Conservation (phyloP, 2,888 invertebrate genomes). For the Synergus itoensis region DNA sequence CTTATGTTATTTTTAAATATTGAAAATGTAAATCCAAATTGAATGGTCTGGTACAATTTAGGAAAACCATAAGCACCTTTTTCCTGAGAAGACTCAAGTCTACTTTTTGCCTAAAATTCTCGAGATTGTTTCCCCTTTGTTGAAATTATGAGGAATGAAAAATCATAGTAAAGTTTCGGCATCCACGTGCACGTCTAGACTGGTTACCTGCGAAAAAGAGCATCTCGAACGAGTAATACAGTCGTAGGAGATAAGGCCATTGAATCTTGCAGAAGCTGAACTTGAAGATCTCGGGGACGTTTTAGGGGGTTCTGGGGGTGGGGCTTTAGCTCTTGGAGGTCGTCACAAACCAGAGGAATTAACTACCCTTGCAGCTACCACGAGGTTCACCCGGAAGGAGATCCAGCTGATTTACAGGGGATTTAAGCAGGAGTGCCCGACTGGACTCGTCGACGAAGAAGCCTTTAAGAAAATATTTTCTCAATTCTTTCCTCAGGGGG, state of each 20-base stretch:
- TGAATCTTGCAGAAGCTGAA: constrained; percentile 84
- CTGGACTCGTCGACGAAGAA: constrained; percentile 92
- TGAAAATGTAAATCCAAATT: not conserved
- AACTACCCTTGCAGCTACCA: constrained; percentile 86
- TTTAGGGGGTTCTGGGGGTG: constrained; percentile 74
- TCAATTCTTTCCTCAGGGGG: constrained; percentile 94
- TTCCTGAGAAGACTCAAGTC: not conserved
- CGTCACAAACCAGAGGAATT: constrained; percentile 91
- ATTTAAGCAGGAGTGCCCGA: constrained; percentile 93
- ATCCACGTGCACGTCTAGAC: constrained; percentile 56
- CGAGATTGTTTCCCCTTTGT: not conserved
- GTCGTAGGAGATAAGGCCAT: constrained; percentile 68
- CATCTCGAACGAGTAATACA: constrained; percentile 70
- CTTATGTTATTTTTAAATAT: constrained; percentile 3
- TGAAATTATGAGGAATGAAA: not conserved
- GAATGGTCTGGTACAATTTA: not conserved
- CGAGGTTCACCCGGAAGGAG: constrained; percentile 90
- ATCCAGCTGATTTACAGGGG: constrained; percentile 94
- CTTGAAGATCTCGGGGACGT: constrained; percentile 82
- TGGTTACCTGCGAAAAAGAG: constrained; percentile 59
- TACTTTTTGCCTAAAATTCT: not conserved
- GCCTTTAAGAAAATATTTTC: constrained; percentile 93
- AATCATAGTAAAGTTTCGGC: constrained; percentile 21
- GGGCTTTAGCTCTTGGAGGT: constrained; percentile 79
- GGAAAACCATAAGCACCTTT: not conserved